Evolutionary conservation across 2,113 vertebrate genomes (phyloP).

Genomic region (Python bivittatus): DNA sequence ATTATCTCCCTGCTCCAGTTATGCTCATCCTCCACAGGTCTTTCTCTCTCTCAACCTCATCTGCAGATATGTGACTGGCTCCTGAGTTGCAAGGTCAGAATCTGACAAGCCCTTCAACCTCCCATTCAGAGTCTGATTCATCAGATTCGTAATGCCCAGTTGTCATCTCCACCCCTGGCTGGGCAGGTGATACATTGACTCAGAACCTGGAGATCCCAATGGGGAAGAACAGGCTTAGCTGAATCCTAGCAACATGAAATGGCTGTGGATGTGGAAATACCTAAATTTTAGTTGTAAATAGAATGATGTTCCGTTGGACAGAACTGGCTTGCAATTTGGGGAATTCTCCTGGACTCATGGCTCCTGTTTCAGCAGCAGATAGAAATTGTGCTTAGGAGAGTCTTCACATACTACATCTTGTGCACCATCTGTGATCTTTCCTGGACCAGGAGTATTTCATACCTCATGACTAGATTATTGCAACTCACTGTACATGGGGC

Average conservation of each 20-base stretch:
- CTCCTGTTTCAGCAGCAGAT: not conserved
- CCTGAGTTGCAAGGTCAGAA: not conserved
- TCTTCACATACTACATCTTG: not conserved
- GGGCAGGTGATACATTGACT: not conserved
- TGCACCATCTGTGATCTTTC: not conserved
- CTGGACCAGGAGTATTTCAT: not conserved
- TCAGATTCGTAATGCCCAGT: not conserved
- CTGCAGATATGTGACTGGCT: not conserved
- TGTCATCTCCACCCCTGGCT: not conserved
- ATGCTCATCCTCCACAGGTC: not conserved
- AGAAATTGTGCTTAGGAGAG: not conserved
- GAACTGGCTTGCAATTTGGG: not conserved
- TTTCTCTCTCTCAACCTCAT: not conserved
- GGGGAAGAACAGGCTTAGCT: not conserved
- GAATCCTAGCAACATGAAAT: not conserved
- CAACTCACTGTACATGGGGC: not conserved
- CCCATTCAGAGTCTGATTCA: not conserved
- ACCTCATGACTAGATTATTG: not conserved
- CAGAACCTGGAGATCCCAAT: not conserved
- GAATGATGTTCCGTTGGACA: not conserved
- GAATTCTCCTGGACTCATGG: not conserved
- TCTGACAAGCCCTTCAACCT: not conserved
- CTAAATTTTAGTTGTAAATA: not conserved
- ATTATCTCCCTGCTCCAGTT: not conserved
- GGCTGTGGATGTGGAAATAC: not conserved